phyloP scores from a whole-genome alignment of 2,888 invertebrate genomes.

The Schizotus pectinicornis region DNA sequence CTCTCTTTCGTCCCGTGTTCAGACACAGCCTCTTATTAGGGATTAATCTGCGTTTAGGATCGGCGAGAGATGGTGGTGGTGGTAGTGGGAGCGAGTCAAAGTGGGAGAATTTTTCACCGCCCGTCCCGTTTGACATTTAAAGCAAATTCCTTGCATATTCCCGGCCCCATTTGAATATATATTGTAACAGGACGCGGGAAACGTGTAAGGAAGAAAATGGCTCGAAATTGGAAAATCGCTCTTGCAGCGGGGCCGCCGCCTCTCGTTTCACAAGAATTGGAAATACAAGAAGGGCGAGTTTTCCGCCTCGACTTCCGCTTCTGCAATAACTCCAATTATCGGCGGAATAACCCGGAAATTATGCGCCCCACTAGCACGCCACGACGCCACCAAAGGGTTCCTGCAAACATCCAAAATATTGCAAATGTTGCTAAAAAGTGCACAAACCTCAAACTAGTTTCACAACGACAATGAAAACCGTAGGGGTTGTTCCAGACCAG shows the following conservation, averaged over 20 bases:
- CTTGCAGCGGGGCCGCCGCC: neutral
- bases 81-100: neutral
- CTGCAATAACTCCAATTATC: neutral
- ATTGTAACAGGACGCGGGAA: conserved; percentile 23
- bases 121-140: conserved; percentile 23
- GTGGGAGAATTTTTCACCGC: conserved; percentile 16
- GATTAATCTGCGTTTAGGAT: conserved; percentile 20
- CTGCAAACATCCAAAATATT: too few relatives aligned
- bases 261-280: conserved; percentile 16
- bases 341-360: neutral
- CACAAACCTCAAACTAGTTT: too few relatives aligned
- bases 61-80: neutral
- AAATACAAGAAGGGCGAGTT: neutral
- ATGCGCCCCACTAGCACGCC: neutral
- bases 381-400: too few relatives aligned
- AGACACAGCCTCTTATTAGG: conserved; percentile 19
- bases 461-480: too few relatives aligned
- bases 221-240: conserved; percentile 26
- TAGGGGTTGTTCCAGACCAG: too few relatives aligned
- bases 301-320: neutral
- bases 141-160: conserved; percentile 28
- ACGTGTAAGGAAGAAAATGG: conserved; percentile 19
- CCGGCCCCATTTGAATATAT: conserved; percentile 24
- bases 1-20: conserved; percentile 6
- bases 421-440: too few relatives aligned